A percentile compares a stretch with the other conserved stretches of the same genome.
phyloP scores from a whole-genome alignment of 30 jellyfish, hydroid and myxozoan genomes.

The Mastigias papua region DNA sequence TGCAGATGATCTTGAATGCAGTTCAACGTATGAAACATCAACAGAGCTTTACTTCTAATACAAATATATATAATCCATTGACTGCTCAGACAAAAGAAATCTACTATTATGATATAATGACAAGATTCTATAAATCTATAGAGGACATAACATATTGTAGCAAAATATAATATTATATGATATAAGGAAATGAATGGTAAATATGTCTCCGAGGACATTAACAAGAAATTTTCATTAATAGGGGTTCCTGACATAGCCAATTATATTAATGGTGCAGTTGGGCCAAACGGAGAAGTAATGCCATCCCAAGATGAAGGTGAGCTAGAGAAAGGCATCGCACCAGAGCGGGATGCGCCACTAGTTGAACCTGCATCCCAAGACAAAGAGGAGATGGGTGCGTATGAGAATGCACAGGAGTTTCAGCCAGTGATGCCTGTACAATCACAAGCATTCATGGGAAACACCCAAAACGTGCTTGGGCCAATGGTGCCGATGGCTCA shows the following conservation, averaged over 20 bases:
- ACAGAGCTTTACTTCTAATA: too few species aligned
- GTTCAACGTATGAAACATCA: too few species aligned
- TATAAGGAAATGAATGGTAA: not conserved
- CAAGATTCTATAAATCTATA: too few species aligned
- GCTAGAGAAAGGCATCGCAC: constrained; percentile 48
- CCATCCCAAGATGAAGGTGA: constrained; percentile 41
- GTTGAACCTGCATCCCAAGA: constrained; percentile 63
- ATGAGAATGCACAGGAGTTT: constrained; percentile 31
- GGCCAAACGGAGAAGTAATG: constrained; percentile 65
- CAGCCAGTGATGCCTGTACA: constrained; percentile 73
- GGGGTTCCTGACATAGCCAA: constrained; percentile 63
- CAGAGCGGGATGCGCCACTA: constrained; percentile 57
- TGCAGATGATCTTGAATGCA: too few species aligned
- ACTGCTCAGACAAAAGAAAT: too few species aligned
- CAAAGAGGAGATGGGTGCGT: constrained; percentile 15
- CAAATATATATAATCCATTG: too few species aligned
- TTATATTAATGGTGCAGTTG: constrained; percentile 80
- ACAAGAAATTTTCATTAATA: not conserved
- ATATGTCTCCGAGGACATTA: not conserved
- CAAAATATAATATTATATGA: too few species aligned
- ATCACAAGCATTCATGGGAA: constrained; percentile 28
- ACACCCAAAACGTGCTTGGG: constrained; percentile 41
- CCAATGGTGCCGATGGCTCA: constrained; percentile 65
- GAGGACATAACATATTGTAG: too few species aligned
- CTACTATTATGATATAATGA: too few species aligned